Conservation (phyloP, 2,888 invertebrate genomes). For the Amblyteles armatorius region DNA sequence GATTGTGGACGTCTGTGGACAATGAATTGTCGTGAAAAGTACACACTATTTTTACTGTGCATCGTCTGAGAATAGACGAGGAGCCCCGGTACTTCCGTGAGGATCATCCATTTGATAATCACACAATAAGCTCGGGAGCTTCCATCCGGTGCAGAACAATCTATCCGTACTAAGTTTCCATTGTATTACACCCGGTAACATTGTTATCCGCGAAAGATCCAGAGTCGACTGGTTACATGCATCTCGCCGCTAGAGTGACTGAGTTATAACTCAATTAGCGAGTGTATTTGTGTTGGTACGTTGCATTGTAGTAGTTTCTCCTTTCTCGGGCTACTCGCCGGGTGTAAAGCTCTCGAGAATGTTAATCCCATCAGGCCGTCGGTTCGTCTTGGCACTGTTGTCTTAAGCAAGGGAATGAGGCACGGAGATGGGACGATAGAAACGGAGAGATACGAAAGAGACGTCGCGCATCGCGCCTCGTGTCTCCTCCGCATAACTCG, state of each 20-base stretch:
- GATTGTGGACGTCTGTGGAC: too few relatives aligned
- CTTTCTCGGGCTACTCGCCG: constrained; percentile 1
- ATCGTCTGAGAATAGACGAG: neutral
- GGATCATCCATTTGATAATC: constrained; percentile 10
- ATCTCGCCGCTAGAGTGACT: neutral
- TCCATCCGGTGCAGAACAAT: neutral
- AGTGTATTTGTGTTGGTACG: neutral
- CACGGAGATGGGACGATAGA: neutral
- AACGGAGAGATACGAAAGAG: constrained; percentile 3
- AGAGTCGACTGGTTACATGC: neutral
- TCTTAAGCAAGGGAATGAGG: neutral
- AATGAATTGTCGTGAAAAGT: too few relatives aligned
- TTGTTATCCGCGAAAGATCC: constrained; percentile 6
- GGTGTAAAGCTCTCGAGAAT: constrained; percentile 30
- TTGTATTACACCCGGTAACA: neutral
- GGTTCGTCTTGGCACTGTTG: neutral
- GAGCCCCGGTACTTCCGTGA: neutral
- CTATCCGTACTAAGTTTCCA: neutral
- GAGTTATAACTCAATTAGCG: neutral
- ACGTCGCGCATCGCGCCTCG: constrained; percentile 2
- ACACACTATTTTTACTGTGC: too few relatives aligned
- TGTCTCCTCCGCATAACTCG: neutral
- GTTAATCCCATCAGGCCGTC: constrained; percentile 16
- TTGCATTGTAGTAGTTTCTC: constrained; percentile 1
- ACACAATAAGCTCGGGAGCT: neutral